Base-by-base conservation (phyloP, 2,113 vertebrate species). In the Hippocampus comes region DNA sequence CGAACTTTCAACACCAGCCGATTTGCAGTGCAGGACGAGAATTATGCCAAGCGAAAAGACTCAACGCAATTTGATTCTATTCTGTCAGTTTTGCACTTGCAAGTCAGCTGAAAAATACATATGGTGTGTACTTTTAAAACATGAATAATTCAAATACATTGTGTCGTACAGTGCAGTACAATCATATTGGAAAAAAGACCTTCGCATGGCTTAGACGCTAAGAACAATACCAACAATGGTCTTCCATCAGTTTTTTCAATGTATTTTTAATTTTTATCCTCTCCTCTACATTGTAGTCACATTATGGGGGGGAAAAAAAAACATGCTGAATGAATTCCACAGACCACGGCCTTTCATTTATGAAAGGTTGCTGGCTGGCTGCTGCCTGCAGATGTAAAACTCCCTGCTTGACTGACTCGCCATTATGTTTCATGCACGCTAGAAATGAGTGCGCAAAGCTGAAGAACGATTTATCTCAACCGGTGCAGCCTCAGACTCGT, bases 301-400 rank as follows among this genome's bases (percentile, higher is more conserved):
- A 30, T 18, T 8, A 34, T 30, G 12, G 38, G 63, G 5, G n/a
- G 9, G 3, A 25, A 11, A 34, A 25, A 42, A 30, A 57, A 30
- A 4, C 30, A 72, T 49, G 0, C 42, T 23, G 17, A 18, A 25
- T 18, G 23, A 49, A 43, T 86, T 89, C 89, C 90, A 91, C 15
- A 88, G 72, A 91, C 90, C 86, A 72, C 4, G 30, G 70, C 23
- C 59, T 82, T 70, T 83, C 60, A 75, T 73, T 74, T 38, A 14
- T 82, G 75, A 73, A 72, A 63, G 67, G 67, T 67, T 27, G 41
- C 11, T 43, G 38, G 3, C 63, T 43, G 38, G 38, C 38, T 23
- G 38, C 17, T 64, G 6, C 73, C 73, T 78, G 15, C 4, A 68
- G 73, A 77, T 66, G 48, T 23, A 38, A 71, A 71, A 64, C 30